These are phyloP conservation scores for Cassiopea andromeda DNA, from an alignment of 30 jellyfish, hydroid and myxozoan species.

Conservation along the genomic window DNA sequence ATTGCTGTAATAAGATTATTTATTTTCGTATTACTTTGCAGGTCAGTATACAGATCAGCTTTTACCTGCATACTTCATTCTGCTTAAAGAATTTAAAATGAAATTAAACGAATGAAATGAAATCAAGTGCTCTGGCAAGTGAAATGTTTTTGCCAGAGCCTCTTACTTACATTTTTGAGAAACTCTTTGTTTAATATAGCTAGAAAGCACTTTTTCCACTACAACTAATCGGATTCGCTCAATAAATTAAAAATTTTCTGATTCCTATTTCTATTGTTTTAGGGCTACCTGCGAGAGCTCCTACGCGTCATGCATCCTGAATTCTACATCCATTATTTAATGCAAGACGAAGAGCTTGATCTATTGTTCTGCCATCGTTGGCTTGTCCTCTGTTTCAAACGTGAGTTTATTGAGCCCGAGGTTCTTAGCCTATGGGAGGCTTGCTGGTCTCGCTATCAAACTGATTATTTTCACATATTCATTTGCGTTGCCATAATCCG, in stretches of 20 bases:
- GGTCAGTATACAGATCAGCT: no score
- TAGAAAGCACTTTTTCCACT: no score
- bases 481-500: conserved; percentile 83
- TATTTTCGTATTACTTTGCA: no score
- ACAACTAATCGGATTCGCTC: neutral
- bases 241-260: neutral
- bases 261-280: neutral
- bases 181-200: no score
- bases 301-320: conserved; percentile 93
- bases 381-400: conserved; percentile 94
- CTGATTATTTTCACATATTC: conserved; percentile 93
- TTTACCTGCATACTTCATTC: no score
- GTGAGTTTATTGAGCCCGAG: conserved; percentile 89
- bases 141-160: no score
- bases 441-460: conserved; percentile 97
- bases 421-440: conserved; percentile 94
- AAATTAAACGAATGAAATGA: no score
- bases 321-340: conserved; percentile 75
- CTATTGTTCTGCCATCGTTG: conserved; percentile 97
- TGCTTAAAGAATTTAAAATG: no score
- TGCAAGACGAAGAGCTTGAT: conserved; percentile 84
- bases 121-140: no score
- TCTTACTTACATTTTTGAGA: no score
- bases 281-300: conserved; percentile 92
- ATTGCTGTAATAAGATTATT: no score